Conservation (phyloP, 2,888 invertebrate genomes). For the Mythimna lalbum region DNA sequence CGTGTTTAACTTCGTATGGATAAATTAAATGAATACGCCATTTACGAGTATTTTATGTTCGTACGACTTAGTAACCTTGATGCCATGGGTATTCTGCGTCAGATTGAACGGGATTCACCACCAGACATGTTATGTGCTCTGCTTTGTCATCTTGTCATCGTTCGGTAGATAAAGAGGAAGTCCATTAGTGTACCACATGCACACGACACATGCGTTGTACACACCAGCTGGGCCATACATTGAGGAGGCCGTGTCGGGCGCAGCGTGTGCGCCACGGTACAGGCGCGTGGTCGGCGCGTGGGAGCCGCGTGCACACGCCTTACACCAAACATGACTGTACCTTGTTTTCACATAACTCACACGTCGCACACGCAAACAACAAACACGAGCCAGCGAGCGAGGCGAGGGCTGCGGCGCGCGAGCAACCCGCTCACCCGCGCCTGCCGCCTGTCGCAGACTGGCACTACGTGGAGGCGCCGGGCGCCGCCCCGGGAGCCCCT, state of each 20-base stretch:
- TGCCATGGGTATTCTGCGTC: not conserved
- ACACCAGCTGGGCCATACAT: not conserved
- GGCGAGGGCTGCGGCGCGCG: constrained; percentile 50
- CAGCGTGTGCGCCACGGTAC: not conserved
- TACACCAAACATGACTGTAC: constrained; percentile 2
- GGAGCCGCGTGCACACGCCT: not conserved
- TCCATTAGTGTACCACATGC: not conserved
- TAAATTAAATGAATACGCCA: not conserved
- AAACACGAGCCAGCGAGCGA: constrained; percentile 43
- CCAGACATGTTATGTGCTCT: too few species aligned
- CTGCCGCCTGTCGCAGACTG: constrained; percentile 71
- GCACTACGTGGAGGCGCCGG: constrained; percentile 80
- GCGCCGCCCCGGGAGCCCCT: constrained; percentile 38
- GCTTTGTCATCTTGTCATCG: not conserved
- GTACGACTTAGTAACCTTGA: not conserved
- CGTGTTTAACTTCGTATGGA: not conserved
- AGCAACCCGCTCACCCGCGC: constrained; percentile 39
- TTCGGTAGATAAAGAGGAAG: constrained; percentile 1
- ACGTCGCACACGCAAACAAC: constrained; percentile 26
- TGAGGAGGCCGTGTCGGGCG: not conserved
- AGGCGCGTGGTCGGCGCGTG: not conserved
- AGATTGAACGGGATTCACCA: not conserved
- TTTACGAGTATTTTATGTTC: constrained; percentile 7
- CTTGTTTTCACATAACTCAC: constrained; percentile 1
- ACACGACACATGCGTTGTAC: not conserved